phyloP scores from a whole-genome alignment of 2,888 invertebrate genomes.

The Neoscelio sp. region DNA sequence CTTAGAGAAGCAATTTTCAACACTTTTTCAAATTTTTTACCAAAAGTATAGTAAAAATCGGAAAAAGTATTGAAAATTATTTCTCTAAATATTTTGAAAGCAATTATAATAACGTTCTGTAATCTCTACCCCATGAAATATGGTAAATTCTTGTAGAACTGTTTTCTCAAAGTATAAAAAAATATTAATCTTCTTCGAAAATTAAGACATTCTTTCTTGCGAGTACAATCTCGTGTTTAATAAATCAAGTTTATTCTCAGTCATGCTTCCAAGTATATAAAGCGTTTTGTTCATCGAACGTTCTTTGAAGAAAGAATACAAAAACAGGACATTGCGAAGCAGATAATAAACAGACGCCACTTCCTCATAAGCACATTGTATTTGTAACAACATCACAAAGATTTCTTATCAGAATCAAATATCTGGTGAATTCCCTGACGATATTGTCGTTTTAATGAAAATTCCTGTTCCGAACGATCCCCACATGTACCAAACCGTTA shows the following conservation, averaged over 20 bases:
- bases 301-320: neutral
- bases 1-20: too few species aligned
- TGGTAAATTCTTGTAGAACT: too few species aligned
- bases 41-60: too few species aligned
- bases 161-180: too few species aligned
- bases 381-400: slow-evolving; percentile 36
- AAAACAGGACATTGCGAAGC: neutral
- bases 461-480: slow-evolving; percentile 36
- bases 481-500: slow-evolving; percentile 29
- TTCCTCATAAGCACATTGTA: slow-evolving; percentile 33
- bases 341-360: slow-evolving; percentile 24
- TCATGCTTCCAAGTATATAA: neutral
- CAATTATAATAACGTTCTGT: too few species aligned
- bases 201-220: too few species aligned
- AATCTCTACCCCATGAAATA: too few species aligned
- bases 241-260: neutral
- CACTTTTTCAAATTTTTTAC: too few species aligned
- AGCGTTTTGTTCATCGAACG: neutral
- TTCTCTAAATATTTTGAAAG: too few species aligned
- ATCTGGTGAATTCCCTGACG: slow-evolving; percentile 30
- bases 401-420: slow-evolving; percentile 50
- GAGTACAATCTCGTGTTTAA: neutral
- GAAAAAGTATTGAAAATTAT: too few species aligned
- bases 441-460: slow-evolving; percentile 59
- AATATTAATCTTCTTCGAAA: too few species aligned